Percentiles rank a stretch among this genome's conserved stretches.
phyloP scores from a whole-genome alignment of 2,888 invertebrate genomes.

The Flexamia atlantica region DNA sequence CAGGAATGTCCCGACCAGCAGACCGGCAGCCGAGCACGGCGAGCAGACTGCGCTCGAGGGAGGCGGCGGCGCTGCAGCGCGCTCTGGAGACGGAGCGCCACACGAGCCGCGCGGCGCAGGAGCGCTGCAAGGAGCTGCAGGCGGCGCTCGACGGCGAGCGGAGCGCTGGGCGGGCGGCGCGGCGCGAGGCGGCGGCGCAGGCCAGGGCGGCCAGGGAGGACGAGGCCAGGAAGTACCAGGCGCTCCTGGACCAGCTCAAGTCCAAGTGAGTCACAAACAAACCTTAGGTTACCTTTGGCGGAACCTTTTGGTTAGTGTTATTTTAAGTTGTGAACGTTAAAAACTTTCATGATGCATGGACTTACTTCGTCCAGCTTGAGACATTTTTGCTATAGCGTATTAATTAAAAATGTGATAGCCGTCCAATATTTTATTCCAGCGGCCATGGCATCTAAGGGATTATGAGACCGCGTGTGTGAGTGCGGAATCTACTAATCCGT shows the following conservation, averaged over 20 bases:
- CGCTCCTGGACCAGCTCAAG: constrained; percentile 60
- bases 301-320: no score
- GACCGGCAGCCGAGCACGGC: constrained; percentile 61
- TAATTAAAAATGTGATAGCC: no score
- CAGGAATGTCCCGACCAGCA: constrained; percentile 42
- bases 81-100: constrained; percentile 60
- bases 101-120: constrained; percentile 53
- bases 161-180: constrained; percentile 61
- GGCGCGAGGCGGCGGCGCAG: constrained; percentile 59
- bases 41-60: constrained; percentile 49
- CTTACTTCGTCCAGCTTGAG: no score
- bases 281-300: no score
- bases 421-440: no score
- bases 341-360: no score
- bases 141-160: constrained; percentile 65
- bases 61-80: constrained; percentile 61
- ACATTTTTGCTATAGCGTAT: no score
- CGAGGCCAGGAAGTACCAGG: constrained; percentile 54
- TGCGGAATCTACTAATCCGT: no score
- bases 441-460: no score
- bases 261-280: no score
- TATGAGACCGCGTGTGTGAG: no score
- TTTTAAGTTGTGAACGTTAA: no score
- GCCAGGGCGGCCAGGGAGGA: constrained; percentile 59
- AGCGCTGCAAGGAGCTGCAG: constrained; percentile 57